Evolutionary conservation across 2,888 invertebrate species (phyloP).

Genomic region (Steinernema hermaphroditum): DNA sequence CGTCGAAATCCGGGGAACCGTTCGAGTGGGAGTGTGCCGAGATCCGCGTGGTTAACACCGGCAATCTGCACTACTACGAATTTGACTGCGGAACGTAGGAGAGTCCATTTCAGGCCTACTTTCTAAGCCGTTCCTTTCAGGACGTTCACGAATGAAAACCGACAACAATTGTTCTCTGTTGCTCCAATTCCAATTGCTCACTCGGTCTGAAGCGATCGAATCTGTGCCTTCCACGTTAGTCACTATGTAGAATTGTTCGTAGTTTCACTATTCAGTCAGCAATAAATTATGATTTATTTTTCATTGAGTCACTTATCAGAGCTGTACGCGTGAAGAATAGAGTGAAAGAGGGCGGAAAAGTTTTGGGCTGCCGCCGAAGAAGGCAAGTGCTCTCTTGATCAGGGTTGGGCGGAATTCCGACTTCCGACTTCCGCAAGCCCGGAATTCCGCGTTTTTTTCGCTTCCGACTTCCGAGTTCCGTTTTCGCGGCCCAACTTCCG

Average conservation of each 20-base stretch:
- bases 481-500: too few relatives aligned
- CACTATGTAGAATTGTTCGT: background rate
- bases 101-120: background rate
- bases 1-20: background rate
- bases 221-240: background rate
- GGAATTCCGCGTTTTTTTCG: too few relatives aligned
- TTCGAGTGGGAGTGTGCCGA: conserved; percentile 45
- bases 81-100: conserved; percentile 40
- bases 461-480: too few relatives aligned
- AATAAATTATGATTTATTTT: too few relatives aligned
- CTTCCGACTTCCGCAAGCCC: too few relatives aligned
- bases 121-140: background rate
- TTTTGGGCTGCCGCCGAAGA: too few relatives aligned
- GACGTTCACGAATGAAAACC: conserved; percentile 1
- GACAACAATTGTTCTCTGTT: background rate
- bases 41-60: conserved; percentile 40
- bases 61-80: conserved; percentile 34
- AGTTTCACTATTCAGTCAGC: too few relatives aligned
- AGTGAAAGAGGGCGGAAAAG: too few relatives aligned
- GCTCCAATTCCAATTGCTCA: conserved; percentile 26
- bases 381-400: too few relatives aligned
- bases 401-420: too few relatives aligned
- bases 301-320: too few relatives aligned
- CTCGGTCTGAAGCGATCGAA: conserved; percentile 4
- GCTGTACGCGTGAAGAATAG: too few relatives aligned